Percentiles rank a stretch among this genome's conserved stretches.
Evolutionary conservation across 2,113 vertebrate species (phyloP).

Genomic region (Mustela nigripes): DNA sequence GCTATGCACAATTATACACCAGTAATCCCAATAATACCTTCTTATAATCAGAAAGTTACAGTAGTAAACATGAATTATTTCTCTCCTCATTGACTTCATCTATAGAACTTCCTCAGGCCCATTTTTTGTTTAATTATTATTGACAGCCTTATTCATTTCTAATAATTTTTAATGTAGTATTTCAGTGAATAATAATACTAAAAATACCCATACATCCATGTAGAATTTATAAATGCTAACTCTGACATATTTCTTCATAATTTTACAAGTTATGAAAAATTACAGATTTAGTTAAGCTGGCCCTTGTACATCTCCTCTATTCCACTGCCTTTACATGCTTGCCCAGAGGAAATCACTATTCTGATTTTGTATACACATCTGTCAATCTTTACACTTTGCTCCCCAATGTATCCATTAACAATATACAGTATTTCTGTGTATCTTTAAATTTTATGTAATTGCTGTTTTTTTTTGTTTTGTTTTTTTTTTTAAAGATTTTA

Average conservation of each 20-base stretch:
- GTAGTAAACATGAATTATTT: neutral
- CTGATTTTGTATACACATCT: neutral
- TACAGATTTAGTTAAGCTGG: neutral
- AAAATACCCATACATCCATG: neutral
- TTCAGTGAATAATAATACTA: neutral
- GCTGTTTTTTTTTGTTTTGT: no score
- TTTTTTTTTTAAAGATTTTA: no score
- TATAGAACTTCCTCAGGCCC: neutral
- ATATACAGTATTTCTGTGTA: neutral
- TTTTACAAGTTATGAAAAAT: neutral
- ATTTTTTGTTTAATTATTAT: neutral
- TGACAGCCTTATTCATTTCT: neutral
- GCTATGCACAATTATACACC: neutral
- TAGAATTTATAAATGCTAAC: neutral
- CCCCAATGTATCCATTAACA: neutral
- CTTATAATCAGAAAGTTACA: neutral
- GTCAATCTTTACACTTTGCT: neutral
- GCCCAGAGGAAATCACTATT: neutral
- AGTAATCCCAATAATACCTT: neutral
- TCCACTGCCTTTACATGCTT: neutral
- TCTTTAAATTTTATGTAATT: constrained; percentile 3
- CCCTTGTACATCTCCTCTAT: neutral
- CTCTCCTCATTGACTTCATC: neutral
- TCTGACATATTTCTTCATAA: neutral
- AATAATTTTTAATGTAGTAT: neutral